A percentile compares a stretch with the other conserved stretches of the same genome.
phyloP scores from a whole-genome alignment of 2,888 invertebrate genomes.

The Hyposoter dolosus region DNA sequence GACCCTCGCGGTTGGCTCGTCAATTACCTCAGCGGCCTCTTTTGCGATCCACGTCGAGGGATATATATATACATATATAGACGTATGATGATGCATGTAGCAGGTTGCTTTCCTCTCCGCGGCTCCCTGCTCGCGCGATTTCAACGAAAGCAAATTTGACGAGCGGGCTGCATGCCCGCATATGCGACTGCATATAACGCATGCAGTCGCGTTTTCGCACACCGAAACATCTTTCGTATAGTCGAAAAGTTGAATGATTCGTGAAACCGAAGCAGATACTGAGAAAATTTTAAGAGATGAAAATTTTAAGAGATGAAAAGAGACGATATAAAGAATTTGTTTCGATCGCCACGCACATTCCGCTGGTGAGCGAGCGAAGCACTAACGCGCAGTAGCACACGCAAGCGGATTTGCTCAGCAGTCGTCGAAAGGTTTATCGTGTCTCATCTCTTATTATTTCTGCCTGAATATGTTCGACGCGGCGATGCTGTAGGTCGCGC shows the following conservation, averaged over 20 bases:
- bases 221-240: not conserved
- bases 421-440: conserved; percentile 46
- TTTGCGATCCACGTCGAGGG: not conserved
- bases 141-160: conserved; percentile 39
- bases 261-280: not conserved
- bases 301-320: not conserved
- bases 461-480: conserved; percentile 12
- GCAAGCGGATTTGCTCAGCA: not conserved
- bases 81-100: not conserved
- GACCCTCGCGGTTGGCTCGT: conserved; percentile 42
- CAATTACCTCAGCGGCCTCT: conserved; percentile 8
- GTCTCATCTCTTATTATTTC: not conserved
- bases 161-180: conserved; percentile 50
- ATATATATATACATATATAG: not conserved
- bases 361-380: conserved; percentile 14
- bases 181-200: too few relatives aligned
- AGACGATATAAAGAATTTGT: conserved; percentile 34
- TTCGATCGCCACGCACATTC: conserved; percentile 35
- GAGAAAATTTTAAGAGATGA: not conserved
- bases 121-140: conserved; percentile 1
- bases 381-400: conserved; percentile 6
- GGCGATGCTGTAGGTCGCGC: conserved; percentile 64
- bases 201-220: not conserved
- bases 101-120: conserved; percentile 4
- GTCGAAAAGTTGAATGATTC: conserved; percentile 8